Base-by-base conservation (phyloP, 2,797 vertebrate species). In the Vireo griseus region DNA sequence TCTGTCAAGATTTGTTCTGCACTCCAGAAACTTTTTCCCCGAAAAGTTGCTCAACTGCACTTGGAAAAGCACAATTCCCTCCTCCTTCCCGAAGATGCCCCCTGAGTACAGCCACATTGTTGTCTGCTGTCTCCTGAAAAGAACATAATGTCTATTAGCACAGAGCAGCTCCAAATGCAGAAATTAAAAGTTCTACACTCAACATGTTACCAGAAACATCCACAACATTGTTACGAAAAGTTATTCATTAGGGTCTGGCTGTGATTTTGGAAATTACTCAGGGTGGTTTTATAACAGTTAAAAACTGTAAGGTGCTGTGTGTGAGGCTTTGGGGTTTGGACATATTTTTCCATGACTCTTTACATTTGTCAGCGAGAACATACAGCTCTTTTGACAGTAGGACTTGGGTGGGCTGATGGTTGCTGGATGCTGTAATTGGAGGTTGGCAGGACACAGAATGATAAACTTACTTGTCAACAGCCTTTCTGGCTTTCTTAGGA, bases 391-490 rank as follows among this genome's bases (percentile, higher is more conserved):
- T 86, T 92, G 90, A 92, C 87, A 77, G 94, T 79, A 83, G 87
- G 91, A 77, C 90, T 83, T 96, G 96, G 95, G 94, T 96, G 95
- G 95, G 90, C 94, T 57, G 58, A 88, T 75, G 90, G 94, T 85
- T 90, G 72, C 76, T 96, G 91, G 65, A 95, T 95, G 73, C 69
- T 84, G 82, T 94, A 92, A 94, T n/a, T 91, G 61, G 82, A 91
- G 76, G 93, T 37, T 96, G 93, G 91, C 61, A 28, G 76, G 65
- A 80, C 76, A 66, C 54, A 78, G 80, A 73, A 91, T 95, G 94
- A 96, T 88, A 95, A 95, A 96, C 90, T 94, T 44, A 74, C 91
- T 96, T 96, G 96, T 96, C 95, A 96, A 86, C 96, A 94, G 93
- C 62, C 39, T 81, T 86, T 65, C 82, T 86, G 72, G 76, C 68